Evolutionary conservation across 2,797 vertebrate genomes (phyloP).

Genomic region (Adelosebastes latens): DNA sequence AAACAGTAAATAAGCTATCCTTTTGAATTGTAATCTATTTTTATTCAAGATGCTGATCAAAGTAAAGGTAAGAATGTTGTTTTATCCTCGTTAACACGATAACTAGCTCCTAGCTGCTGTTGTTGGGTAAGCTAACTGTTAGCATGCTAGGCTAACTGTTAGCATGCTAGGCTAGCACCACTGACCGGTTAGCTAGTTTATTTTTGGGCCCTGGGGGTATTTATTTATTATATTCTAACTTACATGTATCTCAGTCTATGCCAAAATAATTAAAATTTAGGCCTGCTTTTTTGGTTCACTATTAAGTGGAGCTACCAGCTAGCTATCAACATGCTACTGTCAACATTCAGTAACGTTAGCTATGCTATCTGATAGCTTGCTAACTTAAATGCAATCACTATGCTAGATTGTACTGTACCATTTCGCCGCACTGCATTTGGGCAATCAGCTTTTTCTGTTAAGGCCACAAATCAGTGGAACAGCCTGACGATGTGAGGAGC

Average conservation of each 20-base stretch:
- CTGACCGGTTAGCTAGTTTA: background rate
- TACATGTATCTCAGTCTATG: background rate
- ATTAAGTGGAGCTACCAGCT: accelerated
- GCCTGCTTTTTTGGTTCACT: accelerated
- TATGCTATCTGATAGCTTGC: background rate
- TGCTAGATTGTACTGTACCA: no score
- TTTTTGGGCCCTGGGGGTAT: background rate
- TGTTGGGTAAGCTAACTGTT: background rate
- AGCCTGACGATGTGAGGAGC: no score
- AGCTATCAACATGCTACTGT: background rate
- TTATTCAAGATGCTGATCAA: constrained; percentile 83
- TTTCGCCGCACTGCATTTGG: no score
- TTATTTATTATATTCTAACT: background rate
- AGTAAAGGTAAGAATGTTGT: constrained; percentile 78
- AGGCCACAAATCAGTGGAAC: no score
- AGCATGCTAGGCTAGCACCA: background rate
- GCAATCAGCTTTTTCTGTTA: no score
- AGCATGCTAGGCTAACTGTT: constrained; percentile 7
- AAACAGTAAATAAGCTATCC: background rate
- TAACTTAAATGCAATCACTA: background rate
- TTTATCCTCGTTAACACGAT: background rate
- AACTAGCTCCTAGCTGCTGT: background rate
- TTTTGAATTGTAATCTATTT: background rate
- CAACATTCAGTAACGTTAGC: background rate
- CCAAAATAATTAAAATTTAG: accelerated